Evolutionary conservation across 2,888 invertebrate genomes (phyloP).

Genomic region (Ferrisia virgata): DNA sequence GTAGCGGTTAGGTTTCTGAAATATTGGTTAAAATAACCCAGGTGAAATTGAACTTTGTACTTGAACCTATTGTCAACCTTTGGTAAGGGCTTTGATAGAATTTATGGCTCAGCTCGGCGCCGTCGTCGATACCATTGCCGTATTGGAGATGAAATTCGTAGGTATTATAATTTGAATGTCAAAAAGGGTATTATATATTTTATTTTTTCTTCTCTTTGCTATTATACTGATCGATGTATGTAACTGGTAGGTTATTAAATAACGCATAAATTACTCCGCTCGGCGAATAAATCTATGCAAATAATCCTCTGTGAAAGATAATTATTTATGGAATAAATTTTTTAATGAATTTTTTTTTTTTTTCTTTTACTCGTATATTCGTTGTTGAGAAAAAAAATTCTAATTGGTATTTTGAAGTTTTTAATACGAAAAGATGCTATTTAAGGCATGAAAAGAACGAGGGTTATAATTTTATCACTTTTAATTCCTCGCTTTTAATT

Average conservation of each 20-base stretch:
- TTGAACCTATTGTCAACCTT: no score
- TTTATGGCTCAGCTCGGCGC: background rate
- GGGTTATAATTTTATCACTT: conserved; percentile 23
- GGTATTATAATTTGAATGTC: background rate
- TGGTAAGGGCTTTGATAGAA: background rate
- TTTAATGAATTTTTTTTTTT: background rate
- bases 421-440: conserved; percentile 8
- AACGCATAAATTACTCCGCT: background rate
- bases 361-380: background rate
- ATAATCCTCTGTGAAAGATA: background rate
- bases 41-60: no score
- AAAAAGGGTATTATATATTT: background rate
- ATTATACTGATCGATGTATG: background rate
- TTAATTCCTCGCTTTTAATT: conserved; percentile 18
- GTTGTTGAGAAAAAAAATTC: background rate
- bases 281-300: background rate
- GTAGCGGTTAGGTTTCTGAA: no score
- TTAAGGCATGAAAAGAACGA: conserved; percentile 11
- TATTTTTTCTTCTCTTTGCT: background rate
- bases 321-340: background rate
- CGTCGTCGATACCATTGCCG: background rate
- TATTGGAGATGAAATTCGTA: background rate
- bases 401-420: conserved; percentile 15
- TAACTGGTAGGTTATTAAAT: background rate
- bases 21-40: background rate